These are phyloP conservation scores for Aricia artaxerxes DNA, from an alignment of 2,888 invertebrate genomes.

Conservation along the genomic window DNA sequence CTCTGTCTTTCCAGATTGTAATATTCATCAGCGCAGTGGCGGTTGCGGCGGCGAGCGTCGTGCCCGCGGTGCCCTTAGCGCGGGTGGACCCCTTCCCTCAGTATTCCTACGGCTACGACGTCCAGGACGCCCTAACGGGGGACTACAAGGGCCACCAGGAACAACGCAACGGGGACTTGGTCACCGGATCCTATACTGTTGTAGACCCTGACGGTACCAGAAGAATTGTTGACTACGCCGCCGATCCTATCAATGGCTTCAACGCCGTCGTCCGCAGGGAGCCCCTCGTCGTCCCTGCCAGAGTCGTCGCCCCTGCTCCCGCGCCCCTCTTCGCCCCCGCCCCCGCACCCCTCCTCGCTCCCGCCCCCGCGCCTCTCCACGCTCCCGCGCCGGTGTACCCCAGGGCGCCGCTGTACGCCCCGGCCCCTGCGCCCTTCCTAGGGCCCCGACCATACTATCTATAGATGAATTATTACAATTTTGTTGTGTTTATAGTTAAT, in stretches of 20 bases:
- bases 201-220: constrained; percentile 80
- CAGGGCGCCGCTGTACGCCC: constrained; percentile 48
- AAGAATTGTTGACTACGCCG: constrained; percentile 79
- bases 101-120: constrained; percentile 81
- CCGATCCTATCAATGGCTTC: constrained; percentile 79
- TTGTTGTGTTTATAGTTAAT: constrained; percentile 64
- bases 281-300: constrained; percentile 61
- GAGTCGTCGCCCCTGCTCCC: constrained; percentile 51
- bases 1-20: constrained; percentile 64
- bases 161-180: constrained; percentile 78
- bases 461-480: constrained; percentile 75
- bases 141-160: constrained; percentile 81
- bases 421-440: constrained; percentile 46
- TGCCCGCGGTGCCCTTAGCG: constrained; percentile 53
- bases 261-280: constrained; percentile 80
- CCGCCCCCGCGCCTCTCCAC: constrained; percentile 51
- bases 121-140: constrained; percentile 80
- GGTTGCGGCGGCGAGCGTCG: constrained; percentile 61
- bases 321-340: constrained; percentile 37
- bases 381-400: constrained; percentile 50
- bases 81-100: constrained; percentile 73
- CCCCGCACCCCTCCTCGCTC: constrained; percentile 46
- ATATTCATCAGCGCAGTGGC: constrained; percentile 71
- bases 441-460: constrained; percentile 65
- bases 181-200: constrained; percentile 79